A percentile compares a stretch with the other conserved stretches of the same genome.
These are phyloP conservation scores for Drosophila parthenogenetica DNA, from an alignment of 2,888 invertebrate species.

Conservation along the genomic window DNA sequence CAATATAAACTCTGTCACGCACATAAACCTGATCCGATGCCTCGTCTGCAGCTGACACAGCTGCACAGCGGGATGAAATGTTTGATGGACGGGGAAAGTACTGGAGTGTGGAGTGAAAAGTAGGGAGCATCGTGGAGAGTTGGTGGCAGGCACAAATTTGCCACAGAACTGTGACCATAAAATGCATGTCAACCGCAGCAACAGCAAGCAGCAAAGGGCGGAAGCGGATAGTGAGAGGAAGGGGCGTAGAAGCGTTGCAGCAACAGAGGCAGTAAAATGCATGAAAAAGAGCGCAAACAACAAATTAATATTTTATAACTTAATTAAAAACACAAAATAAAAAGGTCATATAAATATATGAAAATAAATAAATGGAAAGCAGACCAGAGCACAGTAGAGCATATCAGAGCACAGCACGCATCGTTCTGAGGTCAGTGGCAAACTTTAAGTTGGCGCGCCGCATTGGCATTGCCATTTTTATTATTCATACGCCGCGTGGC, in stretches of 20 bases:
- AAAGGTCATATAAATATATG: conserved; percentile 54
- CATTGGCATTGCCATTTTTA: conserved; percentile 39
- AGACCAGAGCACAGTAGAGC: background rate
- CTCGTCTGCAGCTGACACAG: conserved; percentile 36
- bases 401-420: conserved; percentile 14
- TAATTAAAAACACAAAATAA: conserved; percentile 73
- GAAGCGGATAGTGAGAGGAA: background rate
- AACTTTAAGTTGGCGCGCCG: conserved; percentile 54
- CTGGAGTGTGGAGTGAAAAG: background rate
- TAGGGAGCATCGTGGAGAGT: background rate
- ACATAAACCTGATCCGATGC: conserved; percentile 49
- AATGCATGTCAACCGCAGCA: conserved; percentile 75
- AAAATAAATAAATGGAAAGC: conserved; percentile 53
- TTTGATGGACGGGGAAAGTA: conserved; percentile 1
- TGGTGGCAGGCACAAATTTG: conserved; percentile 22
- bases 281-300: conserved; percentile 19
- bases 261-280: conserved; percentile 39
- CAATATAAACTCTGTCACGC: conserved; percentile 52
- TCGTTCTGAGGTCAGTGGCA: conserved; percentile 42
- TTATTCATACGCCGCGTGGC: conserved; percentile 62
- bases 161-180: conserved; percentile 60
- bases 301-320: conserved; percentile 78
- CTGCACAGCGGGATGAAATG: conserved; percentile 27
- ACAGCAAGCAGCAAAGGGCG: conserved; percentile 9
- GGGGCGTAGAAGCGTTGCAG: conserved; percentile 1